A percentile compares a stretch with the other conserved stretches of the same genome.
Conservation (phyloP, 2,113 vertebrate genomes). For the Datnioides undecimradiatus region DNA sequence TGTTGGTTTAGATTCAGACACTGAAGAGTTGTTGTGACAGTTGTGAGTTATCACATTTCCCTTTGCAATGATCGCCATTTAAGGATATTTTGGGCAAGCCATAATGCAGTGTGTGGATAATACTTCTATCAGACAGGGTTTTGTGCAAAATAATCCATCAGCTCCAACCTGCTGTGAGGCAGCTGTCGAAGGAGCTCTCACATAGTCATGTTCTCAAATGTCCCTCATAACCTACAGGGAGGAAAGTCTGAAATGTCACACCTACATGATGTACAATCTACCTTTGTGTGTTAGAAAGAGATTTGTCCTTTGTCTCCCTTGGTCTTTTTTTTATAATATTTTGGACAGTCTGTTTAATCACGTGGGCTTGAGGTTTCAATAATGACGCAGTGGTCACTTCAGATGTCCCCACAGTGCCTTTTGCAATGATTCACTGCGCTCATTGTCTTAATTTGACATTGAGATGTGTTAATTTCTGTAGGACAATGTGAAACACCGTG, state of each 20-base stretch:
- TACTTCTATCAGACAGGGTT: not conserved
- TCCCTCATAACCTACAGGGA: not conserved
- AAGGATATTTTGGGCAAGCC: not conserved
- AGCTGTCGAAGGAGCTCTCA: not conserved
- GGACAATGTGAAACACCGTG: conserved; percentile 26
- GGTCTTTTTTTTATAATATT: not conserved
- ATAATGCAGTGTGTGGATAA: not conserved
- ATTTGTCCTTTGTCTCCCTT: not conserved
- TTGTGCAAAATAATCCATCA: not conserved
- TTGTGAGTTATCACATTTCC: not conserved
- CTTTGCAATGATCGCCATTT: not conserved
- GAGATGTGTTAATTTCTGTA: conserved; percentile 46
- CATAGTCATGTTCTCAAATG: not conserved
- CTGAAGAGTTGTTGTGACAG: not conserved
- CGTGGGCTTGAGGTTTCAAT: not conserved
- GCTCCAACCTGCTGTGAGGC: not conserved
- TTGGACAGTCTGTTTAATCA: not conserved
- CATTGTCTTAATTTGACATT: conserved; percentile 64
- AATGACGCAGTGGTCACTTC: not conserved
- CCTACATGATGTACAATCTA: not conserved
- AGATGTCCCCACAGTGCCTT: not conserved
- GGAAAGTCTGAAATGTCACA: not conserved
- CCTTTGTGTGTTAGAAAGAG: not conserved
- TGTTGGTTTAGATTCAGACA: no score
- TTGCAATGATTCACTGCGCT: not conserved